Percentiles rank a stretch among this genome's conserved stretches.
Evolutionary conservation across 2,797 vertebrate species (phyloP).

Genomic region (Sparidentex hasta): DNA sequence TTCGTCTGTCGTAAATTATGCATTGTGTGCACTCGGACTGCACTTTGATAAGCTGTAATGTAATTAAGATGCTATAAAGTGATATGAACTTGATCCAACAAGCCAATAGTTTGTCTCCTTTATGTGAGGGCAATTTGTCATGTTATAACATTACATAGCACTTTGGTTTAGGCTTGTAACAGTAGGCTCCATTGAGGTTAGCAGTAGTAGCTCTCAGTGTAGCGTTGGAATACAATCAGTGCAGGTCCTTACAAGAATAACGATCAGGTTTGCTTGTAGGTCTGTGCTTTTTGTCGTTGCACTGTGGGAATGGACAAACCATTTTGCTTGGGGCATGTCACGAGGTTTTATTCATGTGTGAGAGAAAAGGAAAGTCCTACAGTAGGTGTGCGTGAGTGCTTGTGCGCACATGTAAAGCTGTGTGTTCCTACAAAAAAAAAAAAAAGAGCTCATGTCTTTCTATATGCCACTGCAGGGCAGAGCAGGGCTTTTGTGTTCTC

Average conservation of each 20-base stretch:
- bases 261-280: background rate
- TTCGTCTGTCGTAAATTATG: too few species aligned
- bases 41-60: background rate
- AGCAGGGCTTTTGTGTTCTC: slow-evolving; percentile 44
- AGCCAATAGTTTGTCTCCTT: background rate
- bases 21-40: background rate
- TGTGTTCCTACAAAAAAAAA: slow-evolving; percentile 19
- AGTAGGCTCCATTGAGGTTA: background rate
- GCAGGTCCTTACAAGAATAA: background rate
- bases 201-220: background rate
- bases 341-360: slow-evolving; percentile 27
- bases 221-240: background rate
- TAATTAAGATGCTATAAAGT: background rate
- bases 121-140: background rate
- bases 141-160: background rate
- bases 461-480: slow-evolving; percentile 50
- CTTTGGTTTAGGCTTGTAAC: background rate
- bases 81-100: background rate
- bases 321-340: slow-evolving; percentile 39
- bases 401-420: slow-evolving; percentile 59
- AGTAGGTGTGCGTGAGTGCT: slow-evolving; percentile 50
- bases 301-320: slow-evolving; percentile 32
- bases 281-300: slow-evolving; percentile 12
- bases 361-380: slow-evolving; percentile 39
- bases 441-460: slow-evolving; percentile 20